These are phyloP conservation scores for Montipora foliosa DNA, from an alignment of 64 coral and sea anemone genomes.

Conservation along the genomic window DNA sequence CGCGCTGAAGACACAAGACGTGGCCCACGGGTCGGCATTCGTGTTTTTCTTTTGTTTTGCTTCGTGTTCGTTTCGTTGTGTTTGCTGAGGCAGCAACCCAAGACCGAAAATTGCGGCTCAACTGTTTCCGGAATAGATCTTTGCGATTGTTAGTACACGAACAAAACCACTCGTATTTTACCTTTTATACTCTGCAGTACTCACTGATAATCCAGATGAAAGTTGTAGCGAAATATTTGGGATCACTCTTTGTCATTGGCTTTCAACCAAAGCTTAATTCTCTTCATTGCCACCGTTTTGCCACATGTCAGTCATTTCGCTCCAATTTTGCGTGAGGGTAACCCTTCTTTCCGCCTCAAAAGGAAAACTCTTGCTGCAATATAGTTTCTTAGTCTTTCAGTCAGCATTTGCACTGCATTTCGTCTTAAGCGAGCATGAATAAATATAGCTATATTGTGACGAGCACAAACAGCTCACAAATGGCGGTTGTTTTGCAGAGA, in stretches of 20 bases:
- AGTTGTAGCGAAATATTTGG: too few species aligned
- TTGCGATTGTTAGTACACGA: neutral
- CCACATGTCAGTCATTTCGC: too few species aligned
- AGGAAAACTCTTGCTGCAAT: neutral
- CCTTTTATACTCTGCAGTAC: neutral
- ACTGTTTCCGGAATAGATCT: too few species aligned
- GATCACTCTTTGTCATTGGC: too few species aligned
- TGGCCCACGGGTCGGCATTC: slow-evolving; percentile 61
- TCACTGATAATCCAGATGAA: too few species aligned
- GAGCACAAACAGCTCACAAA: too few species aligned
- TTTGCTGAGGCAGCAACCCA: slow-evolving; percentile 34
- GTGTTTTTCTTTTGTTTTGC: neutral
- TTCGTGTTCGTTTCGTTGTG: neutral
- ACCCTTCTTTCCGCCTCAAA: neutral
- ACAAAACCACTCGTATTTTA: neutral
- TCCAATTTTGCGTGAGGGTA: too few species aligned
- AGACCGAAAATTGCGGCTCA: neutral
- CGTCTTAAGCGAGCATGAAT: too few species aligned
- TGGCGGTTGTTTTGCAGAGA: too few species aligned
- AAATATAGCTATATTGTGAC: too few species aligned
- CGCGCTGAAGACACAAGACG: neutral
- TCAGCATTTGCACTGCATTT: neutral
- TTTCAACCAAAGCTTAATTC: too few species aligned
- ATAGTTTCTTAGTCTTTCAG: neutral
- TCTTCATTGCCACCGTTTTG: too few species aligned